A percentile compares a stretch with the other conserved stretches of the same genome.
Evolutionary conservation across 2,113 vertebrate genomes (phyloP).

Genomic region (Columba livia): DNA sequence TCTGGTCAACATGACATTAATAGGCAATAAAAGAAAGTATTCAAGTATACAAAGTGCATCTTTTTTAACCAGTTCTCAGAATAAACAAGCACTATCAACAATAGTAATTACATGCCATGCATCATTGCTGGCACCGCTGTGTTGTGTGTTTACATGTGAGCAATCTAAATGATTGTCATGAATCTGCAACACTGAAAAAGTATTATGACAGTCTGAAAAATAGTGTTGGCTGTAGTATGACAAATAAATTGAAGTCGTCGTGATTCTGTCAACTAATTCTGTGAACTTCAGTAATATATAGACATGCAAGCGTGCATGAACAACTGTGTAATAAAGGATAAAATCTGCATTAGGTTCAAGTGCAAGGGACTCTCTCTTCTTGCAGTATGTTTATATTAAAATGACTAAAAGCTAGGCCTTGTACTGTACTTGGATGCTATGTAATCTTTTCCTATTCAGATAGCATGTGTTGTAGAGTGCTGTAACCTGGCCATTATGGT

Average conservation of each 20-base stretch:
- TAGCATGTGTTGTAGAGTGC: neutral
- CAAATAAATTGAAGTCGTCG: neutral
- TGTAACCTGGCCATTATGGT: neutral
- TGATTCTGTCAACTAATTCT: neutral
- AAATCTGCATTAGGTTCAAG: neutral
- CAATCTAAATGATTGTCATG: neutral
- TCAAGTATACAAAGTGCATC: neutral
- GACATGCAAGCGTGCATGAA: neutral
- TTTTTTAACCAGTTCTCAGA: neutral
- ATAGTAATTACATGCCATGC: neutral
- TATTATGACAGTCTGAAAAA: neutral
- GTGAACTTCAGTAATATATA: neutral
- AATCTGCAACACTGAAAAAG: neutral
- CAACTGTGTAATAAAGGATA: neutral
- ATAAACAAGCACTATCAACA: neutral
- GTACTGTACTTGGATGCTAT: neutral
- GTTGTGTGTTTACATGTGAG: neutral
- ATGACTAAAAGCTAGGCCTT: neutral
- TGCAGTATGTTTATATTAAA: neutral
- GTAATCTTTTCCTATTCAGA: neutral
- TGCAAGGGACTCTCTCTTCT: neutral
- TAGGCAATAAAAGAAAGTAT: neutral
- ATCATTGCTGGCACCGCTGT: neutral
- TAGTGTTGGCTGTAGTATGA: neutral
- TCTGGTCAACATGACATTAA: neutral